These are phyloP conservation scores for Aspidapion aeneum DNA, from an alignment of 2,888 invertebrate species.

Conservation along the genomic window DNA sequence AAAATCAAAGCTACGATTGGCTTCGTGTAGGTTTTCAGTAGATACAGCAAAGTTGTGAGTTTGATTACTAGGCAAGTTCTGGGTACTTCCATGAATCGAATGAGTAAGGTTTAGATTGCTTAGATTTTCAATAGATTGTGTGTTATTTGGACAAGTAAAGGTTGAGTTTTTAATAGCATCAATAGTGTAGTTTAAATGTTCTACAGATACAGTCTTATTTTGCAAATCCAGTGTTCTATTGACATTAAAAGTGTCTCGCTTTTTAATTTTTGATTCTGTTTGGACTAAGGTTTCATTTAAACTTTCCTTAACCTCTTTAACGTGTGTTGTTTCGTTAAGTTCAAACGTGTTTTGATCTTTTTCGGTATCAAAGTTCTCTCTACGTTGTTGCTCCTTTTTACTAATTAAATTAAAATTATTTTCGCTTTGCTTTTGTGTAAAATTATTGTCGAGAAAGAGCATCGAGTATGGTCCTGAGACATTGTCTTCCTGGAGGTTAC, in stretches of 20 bases:
- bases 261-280: not conserved
- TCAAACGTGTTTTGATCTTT: no score
- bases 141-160: not conserved
- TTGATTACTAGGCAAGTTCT: not conserved
- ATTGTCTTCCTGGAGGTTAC: slow-evolving; percentile 42
- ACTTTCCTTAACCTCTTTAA: not conserved
- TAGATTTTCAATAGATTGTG: no score
- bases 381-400: no score
- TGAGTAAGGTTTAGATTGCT: not conserved
- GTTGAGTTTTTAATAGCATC: not conserved
- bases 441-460: slow-evolving; percentile 44
- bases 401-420: not conserved
- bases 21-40: not conserved
- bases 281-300: not conserved
- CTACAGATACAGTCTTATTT: slow-evolving; percentile 6
- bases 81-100: not conserved
- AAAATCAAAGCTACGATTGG: not conserved
- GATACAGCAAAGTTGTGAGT: not conserved
- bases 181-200: slow-evolving; percentile 7
- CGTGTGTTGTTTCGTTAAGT: no score
- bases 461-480: slow-evolving; percentile 60
- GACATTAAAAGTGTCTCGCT: not conserved
- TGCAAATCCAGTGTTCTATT: slow-evolving; percentile 1
- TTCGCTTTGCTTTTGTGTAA: not conserved
- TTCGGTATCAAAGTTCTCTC: no score